phyloP scores from a whole-genome alignment of 2,113 vertebrate species.

The Corydoras maculifer region DNA sequence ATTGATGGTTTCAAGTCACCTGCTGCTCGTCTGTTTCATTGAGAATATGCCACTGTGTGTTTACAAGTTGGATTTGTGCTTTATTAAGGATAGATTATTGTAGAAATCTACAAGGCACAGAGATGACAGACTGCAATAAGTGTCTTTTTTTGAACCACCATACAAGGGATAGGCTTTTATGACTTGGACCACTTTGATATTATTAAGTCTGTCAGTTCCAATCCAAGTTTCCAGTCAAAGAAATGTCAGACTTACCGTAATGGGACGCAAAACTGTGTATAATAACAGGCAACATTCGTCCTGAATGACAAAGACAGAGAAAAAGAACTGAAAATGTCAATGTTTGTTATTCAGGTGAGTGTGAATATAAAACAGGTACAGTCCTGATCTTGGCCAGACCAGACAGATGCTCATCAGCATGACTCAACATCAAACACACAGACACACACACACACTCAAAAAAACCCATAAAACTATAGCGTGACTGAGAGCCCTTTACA shows the following conservation, averaged over 20 bases:
- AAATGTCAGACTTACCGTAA: not conserved
- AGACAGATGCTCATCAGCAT: conserved; percentile 27
- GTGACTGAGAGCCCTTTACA: conserved; percentile 37
- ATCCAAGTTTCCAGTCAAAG: not conserved
- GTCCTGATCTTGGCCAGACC: conserved; percentile 26
- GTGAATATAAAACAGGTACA: conserved; percentile 32
- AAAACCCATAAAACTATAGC: conserved; percentile 21
- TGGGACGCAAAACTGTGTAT: not conserved
- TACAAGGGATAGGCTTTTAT: too few relatives aligned
- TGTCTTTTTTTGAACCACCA: too few relatives aligned
- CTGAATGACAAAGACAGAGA: conserved; percentile 20
- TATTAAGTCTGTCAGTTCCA: not conserved
- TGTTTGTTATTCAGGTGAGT: conserved; percentile 14
- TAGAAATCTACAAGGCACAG: not conserved
- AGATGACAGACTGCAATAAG: not conserved
- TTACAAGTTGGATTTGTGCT: conserved; percentile 13
- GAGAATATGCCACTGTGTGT: conserved; percentile 5
- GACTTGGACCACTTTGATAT: not conserved
- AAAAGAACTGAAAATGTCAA: conserved; percentile 16
- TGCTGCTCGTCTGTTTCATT: conserved; percentile 24
- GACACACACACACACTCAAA: not conserved
- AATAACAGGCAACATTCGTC: not conserved
- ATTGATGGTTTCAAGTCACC: conserved; percentile 36
- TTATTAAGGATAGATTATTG: conserved; percentile 13
- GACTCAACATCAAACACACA: conserved; percentile 29